These are phyloP conservation scores for Archips crataeganus DNA, from an alignment of 2,888 invertebrate genomes.

Conservation along the genomic window DNA sequence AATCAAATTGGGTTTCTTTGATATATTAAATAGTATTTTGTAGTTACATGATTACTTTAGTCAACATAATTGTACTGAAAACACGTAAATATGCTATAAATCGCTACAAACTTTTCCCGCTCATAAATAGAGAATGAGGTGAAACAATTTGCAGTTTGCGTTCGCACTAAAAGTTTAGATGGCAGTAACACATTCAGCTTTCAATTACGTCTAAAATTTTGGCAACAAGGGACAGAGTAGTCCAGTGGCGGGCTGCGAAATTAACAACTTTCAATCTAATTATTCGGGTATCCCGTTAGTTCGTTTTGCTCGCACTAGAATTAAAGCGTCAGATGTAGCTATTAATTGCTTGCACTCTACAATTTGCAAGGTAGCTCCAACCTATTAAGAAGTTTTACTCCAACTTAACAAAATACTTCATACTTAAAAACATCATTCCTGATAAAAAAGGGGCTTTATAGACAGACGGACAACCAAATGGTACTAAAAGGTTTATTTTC, in stretches of 20 bases:
- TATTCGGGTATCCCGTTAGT: conserved; percentile 45
- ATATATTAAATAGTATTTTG: background rate
- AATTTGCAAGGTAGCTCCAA: too few species aligned
- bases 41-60: background rate
- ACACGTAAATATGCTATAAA: background rate
- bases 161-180: conserved; percentile 42
- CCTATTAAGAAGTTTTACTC: too few species aligned
- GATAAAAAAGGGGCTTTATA: too few species aligned
- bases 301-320: conserved; percentile 39
- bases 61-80: background rate
- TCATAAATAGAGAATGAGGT: conserved; percentile 14
- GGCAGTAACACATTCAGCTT: conserved; percentile 50
- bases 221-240: conserved; percentile 48
- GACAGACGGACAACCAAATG: too few species aligned
- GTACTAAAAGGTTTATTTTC: too few species aligned
- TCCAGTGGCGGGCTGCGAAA: conserved; percentile 50
- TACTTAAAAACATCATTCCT: too few species aligned
- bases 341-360: conserved; percentile 2
- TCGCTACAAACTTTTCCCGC: conserved; percentile 4
- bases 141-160: conserved; percentile 32
- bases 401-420: too few species aligned
- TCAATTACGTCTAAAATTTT: conserved; percentile 52
- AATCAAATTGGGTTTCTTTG: background rate
- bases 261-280: conserved; percentile 60
- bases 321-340: conserved; percentile 14